Base-by-base conservation (phyloP, 2,113 vertebrate species). In the Cephalophus harveyi region DNA sequence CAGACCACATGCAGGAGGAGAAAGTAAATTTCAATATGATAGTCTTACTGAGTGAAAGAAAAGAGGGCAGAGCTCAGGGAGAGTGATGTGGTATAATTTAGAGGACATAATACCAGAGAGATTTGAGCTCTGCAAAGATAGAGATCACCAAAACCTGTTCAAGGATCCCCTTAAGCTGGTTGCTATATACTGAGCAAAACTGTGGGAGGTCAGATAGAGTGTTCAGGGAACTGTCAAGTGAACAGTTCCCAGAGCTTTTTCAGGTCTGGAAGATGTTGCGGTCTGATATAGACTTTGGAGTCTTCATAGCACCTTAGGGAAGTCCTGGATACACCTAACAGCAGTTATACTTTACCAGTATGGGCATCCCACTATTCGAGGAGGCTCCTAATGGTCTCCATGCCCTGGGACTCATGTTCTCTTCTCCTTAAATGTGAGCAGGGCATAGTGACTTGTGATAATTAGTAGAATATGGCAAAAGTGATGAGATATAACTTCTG, bases 311-410 rank as follows among this genome's bases (percentile, higher is more conserved):
- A 78, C 14, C 55, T 2, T 12, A 33, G 21, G 28, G 36, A 30
- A 3, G 54, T 43, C 60, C 36, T 16, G 17, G 43, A 57, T 52
- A 36, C 12, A 64, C 10, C 17, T 55, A 90, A 60, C 27, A 28
- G 23, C 9, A 28, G 12, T 55, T 50, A 2, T 0, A 6, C 6
- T 48, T 43, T 59, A 33, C 57, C 1, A 12, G 25, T 3, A 43
- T 12, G 55, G 13, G 40, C 36, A 3, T 28, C 48, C 19, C 25
- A 15, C 14, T 87, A 6, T 87, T 64, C 30, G 16, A 19, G 83
- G 28, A 36, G 76, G 28, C 3, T 27, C 33, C 12, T 79, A 79
- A 23, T 55, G n/a, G 25, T n/a, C n/a, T 19, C 59, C 1, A 28
- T 3, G 16, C 52, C 10, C 13, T 79, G 15, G 1, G 19, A 78